Evolutionary conservation across 2,888 invertebrate genomes (phyloP), one percentile per base, ranked within the genome.

Genomic region (Parnassius orleans): DNA sequence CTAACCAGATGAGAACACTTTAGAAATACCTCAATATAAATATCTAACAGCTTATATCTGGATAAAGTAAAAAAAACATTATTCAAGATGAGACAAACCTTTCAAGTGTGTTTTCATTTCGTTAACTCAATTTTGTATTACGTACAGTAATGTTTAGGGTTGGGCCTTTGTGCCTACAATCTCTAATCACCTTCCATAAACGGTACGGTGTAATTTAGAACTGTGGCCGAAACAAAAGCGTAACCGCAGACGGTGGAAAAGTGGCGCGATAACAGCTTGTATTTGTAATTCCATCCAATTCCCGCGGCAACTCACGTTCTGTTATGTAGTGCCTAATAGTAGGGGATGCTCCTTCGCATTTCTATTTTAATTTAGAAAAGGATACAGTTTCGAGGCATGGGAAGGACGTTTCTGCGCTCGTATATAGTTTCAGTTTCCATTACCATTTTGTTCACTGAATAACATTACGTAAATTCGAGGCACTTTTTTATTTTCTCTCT

Each of bases 271-370:
- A 60, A 50, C 50, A 60, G 54, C 42, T 24, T 43, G 19, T 43
- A 12, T 54, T 54, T 54, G 54, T 53, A 55, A 54, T 60, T 50
- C 24, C 54, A 50, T 50, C 50, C 50, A 54, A 54, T 54, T 53
- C 60, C 54, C 50, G 1, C 43, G 47, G 24, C 24, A 10, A 48
- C 51, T 60, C 12, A n/a, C 54, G 43, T 19, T 43, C 43, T n/a
- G 43, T 60, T 33, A 60, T 44, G 48, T 50, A 24, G 43, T 50
- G 48, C 14, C 48, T 48, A 24, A 47, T 11, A 33, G 50, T 33
- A 33, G 41, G 42, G 12, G 43, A 12, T 46, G 46, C 48, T 60
- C 60, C 54, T 43, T 43, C 54, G 50, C 60, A 54, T 50, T 54
- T 60, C 54, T 48, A 54, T 33, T 60, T 54, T 12, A 60, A 54